Evolutionary conservation across 2,113 vertebrate genomes (phyloP), one percentile per base, ranked within the genome.

Genomic region (Piprites chloris): DNA sequence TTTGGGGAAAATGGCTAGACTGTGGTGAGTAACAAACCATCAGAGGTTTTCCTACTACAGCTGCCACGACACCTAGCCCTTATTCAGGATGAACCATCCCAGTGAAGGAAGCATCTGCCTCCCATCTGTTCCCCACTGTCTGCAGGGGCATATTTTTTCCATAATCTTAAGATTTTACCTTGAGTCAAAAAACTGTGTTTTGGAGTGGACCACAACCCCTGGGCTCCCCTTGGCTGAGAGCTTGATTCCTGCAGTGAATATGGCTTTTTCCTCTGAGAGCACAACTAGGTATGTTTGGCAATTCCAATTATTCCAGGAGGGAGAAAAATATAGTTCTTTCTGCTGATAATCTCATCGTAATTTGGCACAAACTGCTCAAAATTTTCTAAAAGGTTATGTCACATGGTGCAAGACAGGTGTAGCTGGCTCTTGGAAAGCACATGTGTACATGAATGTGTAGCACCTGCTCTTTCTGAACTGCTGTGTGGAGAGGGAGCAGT

Each of bases 301-400:
- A 33, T 27, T 79, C 35, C 33, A 16, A 6, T 62, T 87, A 69
- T 47, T 79, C 49, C 78, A 71, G 58, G 17, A 23, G 20, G 17
- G 63, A 39, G 42, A 9, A 44, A 95, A 95, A 76, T 22, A 39
- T 0, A 56, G 27, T 12, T 47, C 78, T 63, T 66, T 92, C 72
- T 84, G 39, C 39, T 75, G 92, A 71, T 89, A 89, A 87, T 65
- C 61, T 92, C 11, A 3, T 35, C 13, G 58, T 67, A 61, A 75
- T 72, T 91, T 81, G 83, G 68, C 65, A 93, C 24, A 86, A 47
- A 16, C n/a, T 74, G 56, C 52, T 68, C 44, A 90, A 77, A 94
- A 30, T n/a, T 63, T 41, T 58, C 61, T 6, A 4, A 39, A 79
- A 88, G 46, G 3, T 74, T 58, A 65, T 30, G 71, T 20, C 78